Percentiles rank a stretch among this genome's conserved stretches.
These are phyloP conservation scores for Ophioninae sp. DNA, from an alignment of 2,888 invertebrate species.

Conservation along the genomic window DNA sequence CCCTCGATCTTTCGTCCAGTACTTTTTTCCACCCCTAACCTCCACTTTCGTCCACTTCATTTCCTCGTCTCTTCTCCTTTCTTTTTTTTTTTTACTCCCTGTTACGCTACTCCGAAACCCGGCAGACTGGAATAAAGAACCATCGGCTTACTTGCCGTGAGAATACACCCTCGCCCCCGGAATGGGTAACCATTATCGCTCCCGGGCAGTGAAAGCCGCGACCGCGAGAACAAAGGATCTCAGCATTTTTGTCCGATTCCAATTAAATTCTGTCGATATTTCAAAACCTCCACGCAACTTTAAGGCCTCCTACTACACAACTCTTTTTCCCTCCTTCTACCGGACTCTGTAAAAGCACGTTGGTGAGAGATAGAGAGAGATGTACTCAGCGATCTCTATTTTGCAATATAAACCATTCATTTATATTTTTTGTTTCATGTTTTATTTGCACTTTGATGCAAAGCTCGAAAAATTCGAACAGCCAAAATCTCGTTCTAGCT, in stretches of 20 bases:
- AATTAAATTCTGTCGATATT: conserved; percentile 64
- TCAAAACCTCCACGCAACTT: conserved; percentile 43
- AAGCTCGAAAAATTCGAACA: too few species aligned
- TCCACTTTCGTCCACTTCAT: conserved; percentile 6
- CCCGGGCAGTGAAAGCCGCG: conserved; percentile 3
- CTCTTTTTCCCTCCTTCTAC: conserved; percentile 36
- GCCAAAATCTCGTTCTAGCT: too few species aligned
- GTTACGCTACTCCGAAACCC: conserved; percentile 27
- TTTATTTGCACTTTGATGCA: too few species aligned
- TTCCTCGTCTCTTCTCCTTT: conserved; percentile 14
- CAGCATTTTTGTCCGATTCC: conserved; percentile 62
- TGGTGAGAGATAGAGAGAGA: not conserved
- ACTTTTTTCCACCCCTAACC: not conserved
- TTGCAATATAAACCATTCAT: not conserved
- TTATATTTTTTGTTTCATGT: not conserved
- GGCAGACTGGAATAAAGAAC: conserved; percentile 38
- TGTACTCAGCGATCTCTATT: not conserved
- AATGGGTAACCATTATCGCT: conserved; percentile 24
- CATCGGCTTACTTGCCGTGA: conserved; percentile 41
- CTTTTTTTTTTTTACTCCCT: conserved; percentile 9
- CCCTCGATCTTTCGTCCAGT: not conserved
- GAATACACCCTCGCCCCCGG: conserved; percentile 26
- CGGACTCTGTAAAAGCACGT: not conserved
- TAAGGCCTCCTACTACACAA: conserved; percentile 30
- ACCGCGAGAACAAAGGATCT: conserved; percentile 62